These are phyloP conservation scores for Anthrax anthrax DNA, from an alignment of 2,888 invertebrate genomes.

Conservation along the genomic window DNA sequence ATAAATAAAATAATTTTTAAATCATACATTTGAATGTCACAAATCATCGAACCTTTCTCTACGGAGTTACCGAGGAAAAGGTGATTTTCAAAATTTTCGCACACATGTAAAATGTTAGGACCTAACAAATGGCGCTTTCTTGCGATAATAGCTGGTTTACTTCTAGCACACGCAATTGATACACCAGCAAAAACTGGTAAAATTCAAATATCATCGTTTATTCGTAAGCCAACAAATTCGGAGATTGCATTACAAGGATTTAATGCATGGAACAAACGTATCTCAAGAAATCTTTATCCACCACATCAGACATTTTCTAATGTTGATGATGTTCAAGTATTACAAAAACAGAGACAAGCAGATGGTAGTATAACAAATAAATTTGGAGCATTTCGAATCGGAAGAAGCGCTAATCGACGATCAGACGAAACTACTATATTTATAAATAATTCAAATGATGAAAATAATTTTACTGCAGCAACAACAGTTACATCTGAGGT, in stretches of 20 bases:
- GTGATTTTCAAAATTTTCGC: not conserved
- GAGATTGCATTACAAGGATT: not conserved
- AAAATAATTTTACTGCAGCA: slow-evolving; percentile 1
- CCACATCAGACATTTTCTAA: slow-evolving; percentile 30
- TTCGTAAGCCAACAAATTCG: not conserved
- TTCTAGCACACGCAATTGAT: slow-evolving; percentile 21
- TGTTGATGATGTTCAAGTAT: slow-evolving; percentile 27
- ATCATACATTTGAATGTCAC: too few species aligned
- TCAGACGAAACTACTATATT: slow-evolving; percentile 8
- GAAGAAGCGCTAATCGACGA: slow-evolving; percentile 8
- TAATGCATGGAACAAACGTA: slow-evolving; percentile 11
- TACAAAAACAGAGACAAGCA: slow-evolving; percentile 23
- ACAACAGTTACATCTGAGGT: slow-evolving; percentile 14
- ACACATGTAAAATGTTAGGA: slow-evolving; percentile 34
- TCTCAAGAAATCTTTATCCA: slow-evolving; percentile 31
- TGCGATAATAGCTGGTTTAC: slow-evolving; percentile 23
- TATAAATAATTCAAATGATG: slow-evolving; percentile 1
- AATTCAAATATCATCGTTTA: not conserved
- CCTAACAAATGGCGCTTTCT: slow-evolving; percentile 26
- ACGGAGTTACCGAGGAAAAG: not conserved
- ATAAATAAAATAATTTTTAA: too few species aligned
- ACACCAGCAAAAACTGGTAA: slow-evolving; percentile 13
- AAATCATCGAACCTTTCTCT: not conserved
- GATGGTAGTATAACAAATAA: slow-evolving; percentile 28
- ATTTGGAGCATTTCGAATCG: slow-evolving; percentile 28